Percentiles rank a stretch among this genome's conserved stretches.
Conservation (phyloP, 2,888 invertebrate species). For the Amaurobius ferox region DNA sequence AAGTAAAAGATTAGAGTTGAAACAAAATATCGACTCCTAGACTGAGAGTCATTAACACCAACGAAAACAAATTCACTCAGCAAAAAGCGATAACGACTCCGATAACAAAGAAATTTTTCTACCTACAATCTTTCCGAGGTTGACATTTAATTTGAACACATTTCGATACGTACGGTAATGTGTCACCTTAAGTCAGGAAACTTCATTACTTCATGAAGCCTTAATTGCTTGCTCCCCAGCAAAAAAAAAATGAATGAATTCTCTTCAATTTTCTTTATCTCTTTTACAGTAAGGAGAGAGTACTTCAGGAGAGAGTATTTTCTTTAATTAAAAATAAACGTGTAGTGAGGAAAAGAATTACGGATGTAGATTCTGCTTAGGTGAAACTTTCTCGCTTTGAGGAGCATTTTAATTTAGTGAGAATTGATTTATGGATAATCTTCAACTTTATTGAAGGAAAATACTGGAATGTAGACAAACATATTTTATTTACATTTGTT, state of each 20-base stretch:
- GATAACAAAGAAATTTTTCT: not conserved
- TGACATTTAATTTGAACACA: conserved; percentile 71
- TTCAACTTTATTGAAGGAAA: no score
- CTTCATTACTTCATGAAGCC: conserved; percentile 64
- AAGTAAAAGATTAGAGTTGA: not conserved
- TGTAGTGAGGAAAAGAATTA: conserved; percentile 33
- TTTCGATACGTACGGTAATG: conserved; percentile 65
- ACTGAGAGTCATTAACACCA: not conserved
- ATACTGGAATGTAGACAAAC: no score
- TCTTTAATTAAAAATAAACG: conserved; percentile 69
- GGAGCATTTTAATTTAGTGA: conserved; percentile 19
- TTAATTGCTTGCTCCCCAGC: conserved; percentile 68
- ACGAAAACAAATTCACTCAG: not conserved
- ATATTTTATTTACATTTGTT: no score
- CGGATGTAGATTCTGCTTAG: conserved; percentile 36
- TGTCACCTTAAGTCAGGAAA: conserved; percentile 61
- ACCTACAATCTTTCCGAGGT: conserved; percentile 39
- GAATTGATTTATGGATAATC: conserved; percentile 38
- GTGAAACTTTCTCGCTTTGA: not conserved
- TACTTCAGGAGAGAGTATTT: conserved; percentile 50
- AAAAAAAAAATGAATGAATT: conserved; percentile 24
- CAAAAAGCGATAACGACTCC: not conserved
- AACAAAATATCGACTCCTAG: not conserved
- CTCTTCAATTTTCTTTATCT: not conserved
- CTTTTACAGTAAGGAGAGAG: conserved; percentile 15